Conservation (phyloP, 2,113 vertebrate genomes). For the Amphiprion ocellaris region DNA sequence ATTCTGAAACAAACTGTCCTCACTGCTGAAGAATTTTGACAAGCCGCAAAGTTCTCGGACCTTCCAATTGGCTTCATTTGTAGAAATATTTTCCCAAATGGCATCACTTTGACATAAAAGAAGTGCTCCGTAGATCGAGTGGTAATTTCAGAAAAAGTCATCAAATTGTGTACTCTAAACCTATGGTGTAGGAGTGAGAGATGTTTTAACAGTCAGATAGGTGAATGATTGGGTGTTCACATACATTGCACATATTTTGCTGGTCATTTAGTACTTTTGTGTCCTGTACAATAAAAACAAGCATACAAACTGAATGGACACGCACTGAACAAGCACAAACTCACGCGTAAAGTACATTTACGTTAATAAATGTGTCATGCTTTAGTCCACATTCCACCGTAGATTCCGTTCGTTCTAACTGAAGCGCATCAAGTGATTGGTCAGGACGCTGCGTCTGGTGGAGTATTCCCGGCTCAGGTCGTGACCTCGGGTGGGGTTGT, state of each 20-base stretch:
- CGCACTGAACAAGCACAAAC: slow-evolving; percentile 41
- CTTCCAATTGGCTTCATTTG: not conserved
- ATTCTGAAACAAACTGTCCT: not conserved
- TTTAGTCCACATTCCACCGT: slow-evolving; percentile 10
- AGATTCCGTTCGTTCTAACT: too few relatives aligned
- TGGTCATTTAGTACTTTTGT: not conserved
- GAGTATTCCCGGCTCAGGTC: slow-evolving; percentile 18
- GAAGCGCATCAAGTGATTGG: too few relatives aligned
- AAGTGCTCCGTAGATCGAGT: not conserved
- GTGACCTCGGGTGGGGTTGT: slow-evolving; percentile 33
- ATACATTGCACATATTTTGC: not conserved
- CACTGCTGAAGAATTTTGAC: too few relatives aligned
- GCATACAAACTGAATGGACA: slow-evolving; percentile 3
- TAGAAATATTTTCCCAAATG: not conserved
- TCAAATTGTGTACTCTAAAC: too few relatives aligned
- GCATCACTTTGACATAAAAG: not conserved
- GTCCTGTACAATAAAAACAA: not conserved
- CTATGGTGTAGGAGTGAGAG: not conserved
- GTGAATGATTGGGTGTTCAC: not conserved
- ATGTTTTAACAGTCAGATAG: not conserved
- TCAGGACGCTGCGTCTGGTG: not conserved
- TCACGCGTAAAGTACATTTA: slow-evolving; percentile 31
- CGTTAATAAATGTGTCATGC: not conserved
- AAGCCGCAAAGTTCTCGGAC: too few relatives aligned
- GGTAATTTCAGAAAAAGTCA: too few relatives aligned